phyloP scores from a whole-genome alignment of 2,888 invertebrate species.

The Operophtera brumata region DNA sequence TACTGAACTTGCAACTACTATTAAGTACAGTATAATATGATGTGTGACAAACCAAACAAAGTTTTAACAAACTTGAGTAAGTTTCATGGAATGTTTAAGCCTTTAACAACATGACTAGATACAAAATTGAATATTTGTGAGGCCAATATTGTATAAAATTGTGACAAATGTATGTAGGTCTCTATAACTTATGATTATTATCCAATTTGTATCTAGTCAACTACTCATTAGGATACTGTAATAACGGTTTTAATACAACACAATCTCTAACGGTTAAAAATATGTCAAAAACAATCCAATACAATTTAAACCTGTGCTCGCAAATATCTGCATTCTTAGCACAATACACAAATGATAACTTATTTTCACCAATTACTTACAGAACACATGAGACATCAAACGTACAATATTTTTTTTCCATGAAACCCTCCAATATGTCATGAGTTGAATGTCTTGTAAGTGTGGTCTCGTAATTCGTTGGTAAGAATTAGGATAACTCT shows the following conservation, averaged over 20 bases:
- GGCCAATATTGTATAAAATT: neutral
- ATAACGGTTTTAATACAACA: constrained; percentile 50
- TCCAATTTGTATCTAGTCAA: constrained; percentile 62
- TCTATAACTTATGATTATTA: constrained; percentile 3
- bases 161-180: constrained; percentile 16
- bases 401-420: no score
- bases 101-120: constrained; percentile 63
- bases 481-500: no score
- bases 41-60: constrained; percentile 57
- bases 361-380: no score
- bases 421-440: no score
- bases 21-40: constrained; percentile 38
- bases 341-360: constrained; percentile 38
- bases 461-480: no score
- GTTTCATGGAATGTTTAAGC: constrained; percentile 77
- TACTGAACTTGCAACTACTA: constrained; percentile 14
- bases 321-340: constrained; percentile 61
- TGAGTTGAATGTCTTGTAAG: no score
- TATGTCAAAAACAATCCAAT: constrained; percentile 71
- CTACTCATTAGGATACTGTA: constrained; percentile 58
- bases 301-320: constrained; percentile 53
- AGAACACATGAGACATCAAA: no score
- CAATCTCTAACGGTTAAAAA: constrained; percentile 58
- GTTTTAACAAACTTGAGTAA: constrained; percentile 63
- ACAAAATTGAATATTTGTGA: constrained; percentile 43